Evolutionary conservation across 2,797 vertebrate genomes (phyloP), one percentile per base, ranked within the genome.

Genomic region (Epinephelus malabaricus): DNA sequence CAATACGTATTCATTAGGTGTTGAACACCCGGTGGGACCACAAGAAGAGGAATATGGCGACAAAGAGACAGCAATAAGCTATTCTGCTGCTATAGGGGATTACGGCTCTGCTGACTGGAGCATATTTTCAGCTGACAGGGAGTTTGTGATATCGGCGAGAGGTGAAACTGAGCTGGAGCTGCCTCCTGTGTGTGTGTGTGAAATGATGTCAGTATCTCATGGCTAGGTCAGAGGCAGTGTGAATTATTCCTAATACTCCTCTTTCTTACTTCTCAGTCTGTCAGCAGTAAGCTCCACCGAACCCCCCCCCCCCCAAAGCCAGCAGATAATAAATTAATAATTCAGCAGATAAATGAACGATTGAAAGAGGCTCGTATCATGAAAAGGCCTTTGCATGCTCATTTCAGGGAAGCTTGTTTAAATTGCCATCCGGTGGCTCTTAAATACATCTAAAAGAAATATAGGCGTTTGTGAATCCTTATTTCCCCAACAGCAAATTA

Each of bases 81-180:
- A 21, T 81, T 85, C 71, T 81, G 81, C 87, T 86, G 80, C 71
- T 83, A 30, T 64, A 74, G 79, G 85, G 85, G 70, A 38, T 84
- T 63, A 5, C 50, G 4, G 51, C 70, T 67, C 68, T 92, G 91
- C 91, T 91, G 90, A 92, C 86, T 51, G 47, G n/a, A 74, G 79
- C 76, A 75, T 84, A 83, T 92, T 89, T 92, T 89, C 72, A 89
- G 91, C 88, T 93, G 85, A 94, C 77, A 45, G 76, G 25, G 81
- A 79, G 30, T 68, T 83, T 82, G 76, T 88, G 84, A 86, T 78
- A 79, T 80, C 53, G 13, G 69, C 63, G 58, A 45, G 79, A 76
- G 79, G 82, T 77, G 77, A 78, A 82, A 76, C 27, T 55, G 72
- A 70, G 54, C 64, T 38, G 23, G 49, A 38, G 43, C 60, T 15